Percentiles rank a stretch among this genome's conserved stretches.
phyloP scores from a whole-genome alignment of 2,888 invertebrate species.

The Bibio marci region DNA sequence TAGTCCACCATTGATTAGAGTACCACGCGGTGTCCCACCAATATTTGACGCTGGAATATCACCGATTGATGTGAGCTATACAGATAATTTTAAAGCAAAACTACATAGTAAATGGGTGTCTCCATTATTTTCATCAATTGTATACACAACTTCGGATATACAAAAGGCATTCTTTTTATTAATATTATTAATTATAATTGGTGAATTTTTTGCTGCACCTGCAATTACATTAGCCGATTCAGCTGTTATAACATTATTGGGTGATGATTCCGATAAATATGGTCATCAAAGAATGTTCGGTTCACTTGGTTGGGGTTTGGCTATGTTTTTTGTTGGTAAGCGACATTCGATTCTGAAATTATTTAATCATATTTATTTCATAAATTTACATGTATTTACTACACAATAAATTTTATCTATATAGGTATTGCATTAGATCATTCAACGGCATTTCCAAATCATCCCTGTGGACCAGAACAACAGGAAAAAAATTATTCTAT shows the following conservation, averaged over 20 bases:
- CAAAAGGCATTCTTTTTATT: conserved; percentile 92
- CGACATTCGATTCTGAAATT: not conserved
- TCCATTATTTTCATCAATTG: conserved; percentile 84
- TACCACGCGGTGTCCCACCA: conserved; percentile 19
- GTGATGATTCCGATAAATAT: conserved; percentile 77
- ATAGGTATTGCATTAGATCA: conserved; percentile 83
- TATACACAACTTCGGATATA: conserved; percentile 72
- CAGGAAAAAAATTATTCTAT: conserved; percentile 97
- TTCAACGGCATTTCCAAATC: conserved; percentile 86
- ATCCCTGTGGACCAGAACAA: conserved; percentile 75
- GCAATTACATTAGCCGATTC: conserved; percentile 89
- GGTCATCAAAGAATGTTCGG: conserved; percentile 98
- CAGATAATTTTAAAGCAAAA: conserved; percentile 53
- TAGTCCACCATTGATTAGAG: conserved; percentile 8
- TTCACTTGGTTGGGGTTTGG: conserved; percentile 92
- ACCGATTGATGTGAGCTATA: conserved; percentile 59
- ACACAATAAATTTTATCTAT: not conserved
- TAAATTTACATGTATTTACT: not conserved
- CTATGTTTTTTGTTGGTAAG: conserved; percentile 87
- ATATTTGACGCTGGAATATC: conserved; percentile 37
- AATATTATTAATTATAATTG: conserved; percentile 79
- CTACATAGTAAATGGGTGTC: conserved; percentile 63
- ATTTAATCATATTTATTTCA: not conserved
- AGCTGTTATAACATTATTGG: conserved; percentile 74
- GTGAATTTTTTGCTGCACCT: conserved; percentile 95